A percentile compares a stretch with the other conserved stretches of the same genome.
These are phyloP conservation scores for Coleophora deauratella DNA, from an alignment of 2,888 invertebrate species.

Conservation along the genomic window DNA sequence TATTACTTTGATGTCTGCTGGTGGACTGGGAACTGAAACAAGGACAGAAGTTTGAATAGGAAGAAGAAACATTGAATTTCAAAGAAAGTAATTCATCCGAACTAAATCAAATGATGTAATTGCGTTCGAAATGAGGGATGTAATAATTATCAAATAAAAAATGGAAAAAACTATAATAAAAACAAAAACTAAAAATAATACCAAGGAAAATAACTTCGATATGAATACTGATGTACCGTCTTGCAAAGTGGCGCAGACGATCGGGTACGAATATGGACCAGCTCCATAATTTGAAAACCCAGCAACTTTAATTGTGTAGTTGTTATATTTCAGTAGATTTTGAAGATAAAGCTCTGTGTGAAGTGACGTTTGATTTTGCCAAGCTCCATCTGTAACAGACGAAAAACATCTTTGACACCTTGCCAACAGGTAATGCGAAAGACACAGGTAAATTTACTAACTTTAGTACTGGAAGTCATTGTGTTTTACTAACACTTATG, in stretches of 20 bases:
- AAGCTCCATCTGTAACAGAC: conserved; percentile 46
- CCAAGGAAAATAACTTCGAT: too few relatives aligned
- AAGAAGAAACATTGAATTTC: too few relatives aligned
- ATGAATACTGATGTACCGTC: conserved; percentile 81
- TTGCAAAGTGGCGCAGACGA: conserved; percentile 87
- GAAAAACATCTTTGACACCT: background rate
- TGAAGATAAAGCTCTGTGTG: conserved; percentile 85
- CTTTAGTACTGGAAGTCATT: too few relatives aligned
- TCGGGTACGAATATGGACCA: conserved; percentile 83
- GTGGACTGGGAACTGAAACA: conserved; percentile 83
- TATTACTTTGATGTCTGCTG: conserved; percentile 87
- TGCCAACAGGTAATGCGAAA: too few relatives aligned
- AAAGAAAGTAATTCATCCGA: too few relatives aligned
- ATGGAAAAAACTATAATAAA: too few relatives aligned
- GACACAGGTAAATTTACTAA: too few relatives aligned
- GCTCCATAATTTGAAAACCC: conserved; percentile 90
- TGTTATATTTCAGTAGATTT: conserved; percentile 85
- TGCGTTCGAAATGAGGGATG: too few relatives aligned
- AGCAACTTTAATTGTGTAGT: conserved; percentile 89
- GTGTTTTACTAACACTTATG: too few relatives aligned
- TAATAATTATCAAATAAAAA: too few relatives aligned
- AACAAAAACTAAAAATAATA: too few relatives aligned
- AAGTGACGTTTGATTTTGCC: conserved; percentile 74
- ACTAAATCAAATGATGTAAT: too few relatives aligned
- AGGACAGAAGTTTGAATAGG: background rate